Evolutionary conservation across 2,113 vertebrate genomes (phyloP).

Genomic region (Calyptomena viridis): DNA sequence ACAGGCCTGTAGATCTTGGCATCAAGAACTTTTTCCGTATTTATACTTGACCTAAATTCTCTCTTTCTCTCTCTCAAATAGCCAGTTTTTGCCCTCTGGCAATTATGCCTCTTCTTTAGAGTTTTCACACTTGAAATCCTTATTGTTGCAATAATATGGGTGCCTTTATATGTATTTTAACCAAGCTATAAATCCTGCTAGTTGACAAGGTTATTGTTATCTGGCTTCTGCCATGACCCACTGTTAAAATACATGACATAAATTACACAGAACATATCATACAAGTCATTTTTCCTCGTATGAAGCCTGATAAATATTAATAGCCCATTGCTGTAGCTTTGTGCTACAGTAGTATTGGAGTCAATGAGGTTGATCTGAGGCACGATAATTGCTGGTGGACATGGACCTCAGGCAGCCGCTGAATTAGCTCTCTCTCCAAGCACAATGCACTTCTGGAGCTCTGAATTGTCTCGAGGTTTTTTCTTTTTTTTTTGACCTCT

Average conservation of each 20-base stretch:
- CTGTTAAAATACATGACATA: conserved; percentile 61
- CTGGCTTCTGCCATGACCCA: conserved; percentile 44
- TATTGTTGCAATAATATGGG: background rate
- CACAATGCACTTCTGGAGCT: background rate
- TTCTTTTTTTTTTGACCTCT: background rate
- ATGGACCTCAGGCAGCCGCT: background rate
- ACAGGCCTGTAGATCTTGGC: background rate
- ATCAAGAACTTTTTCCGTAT: background rate
- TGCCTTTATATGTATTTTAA: conserved; percentile 18
- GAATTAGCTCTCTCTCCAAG: background rate
- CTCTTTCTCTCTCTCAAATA: background rate
- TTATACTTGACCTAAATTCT: conserved; percentile 27
- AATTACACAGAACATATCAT: conserved; percentile 51
- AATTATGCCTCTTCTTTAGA: background rate
- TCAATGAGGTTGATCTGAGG: conserved; percentile 54
- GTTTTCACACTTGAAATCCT: background rate
- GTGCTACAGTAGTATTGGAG: background rate
- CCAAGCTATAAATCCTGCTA: conserved; percentile 44
- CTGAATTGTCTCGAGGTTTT: background rate
- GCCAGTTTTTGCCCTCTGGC: background rate
- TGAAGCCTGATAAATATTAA: conserved; percentile 69
- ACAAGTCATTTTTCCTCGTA: conserved; percentile 28
- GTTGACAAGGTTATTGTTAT: conserved; percentile 61
- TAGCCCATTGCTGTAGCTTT: conserved; percentile 35
- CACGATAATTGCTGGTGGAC: conserved; percentile 47